These are phyloP conservation scores for Malurus cyaneus DNA, from an alignment of 2,113 vertebrate species.

Conservation along the genomic window DNA sequence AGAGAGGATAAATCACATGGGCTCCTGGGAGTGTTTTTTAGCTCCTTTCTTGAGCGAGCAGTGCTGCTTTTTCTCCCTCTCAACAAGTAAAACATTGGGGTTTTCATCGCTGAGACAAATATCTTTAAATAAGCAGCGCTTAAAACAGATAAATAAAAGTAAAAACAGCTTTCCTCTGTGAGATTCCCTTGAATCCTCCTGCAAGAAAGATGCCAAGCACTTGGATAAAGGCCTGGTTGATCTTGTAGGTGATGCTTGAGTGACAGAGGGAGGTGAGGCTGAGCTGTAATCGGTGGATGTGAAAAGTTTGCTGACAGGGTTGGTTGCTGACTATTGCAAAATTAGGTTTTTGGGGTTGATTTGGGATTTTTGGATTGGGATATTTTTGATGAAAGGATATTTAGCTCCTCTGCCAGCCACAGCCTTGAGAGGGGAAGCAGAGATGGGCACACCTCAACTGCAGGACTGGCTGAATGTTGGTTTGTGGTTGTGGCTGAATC, in stretches of 20 bases:
- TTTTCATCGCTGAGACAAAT: background rate
- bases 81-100: background rate
- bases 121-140: background rate
- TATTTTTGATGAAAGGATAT: background rate
- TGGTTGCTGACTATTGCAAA: background rate
- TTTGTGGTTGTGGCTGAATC: background rate
- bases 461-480: background rate
- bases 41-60: background rate
- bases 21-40: background rate
- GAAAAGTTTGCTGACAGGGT: background rate
- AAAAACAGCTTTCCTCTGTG: background rate
- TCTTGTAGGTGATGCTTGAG: background rate
- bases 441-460: background rate
- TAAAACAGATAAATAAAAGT: background rate
- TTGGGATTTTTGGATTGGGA: background rate
- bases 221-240: background rate
- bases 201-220: background rate
- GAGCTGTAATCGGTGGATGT: background rate
- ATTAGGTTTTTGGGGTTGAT: background rate
- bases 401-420: background rate
- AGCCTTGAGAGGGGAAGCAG: background rate
- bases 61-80: background rate
- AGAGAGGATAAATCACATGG: slow-evolving; percentile 44
- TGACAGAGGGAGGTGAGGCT: background rate
- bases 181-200: background rate